Conservation (phyloP, 2,888 invertebrate genomes). For the Agrenia bidenticulata region DNA sequence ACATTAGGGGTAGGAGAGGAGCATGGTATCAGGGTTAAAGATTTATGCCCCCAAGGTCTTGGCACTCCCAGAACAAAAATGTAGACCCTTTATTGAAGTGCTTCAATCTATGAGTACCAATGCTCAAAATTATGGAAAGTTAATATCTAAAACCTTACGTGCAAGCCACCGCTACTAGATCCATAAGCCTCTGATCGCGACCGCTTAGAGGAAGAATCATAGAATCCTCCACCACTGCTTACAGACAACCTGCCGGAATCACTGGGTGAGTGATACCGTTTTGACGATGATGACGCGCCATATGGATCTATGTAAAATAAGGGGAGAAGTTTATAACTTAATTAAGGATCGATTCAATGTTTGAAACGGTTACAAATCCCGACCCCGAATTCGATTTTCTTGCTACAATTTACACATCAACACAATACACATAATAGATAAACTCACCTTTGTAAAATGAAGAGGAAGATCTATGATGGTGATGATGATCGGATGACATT, state of each 20-base stretch:
- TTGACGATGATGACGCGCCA: constrained; percentile 30
- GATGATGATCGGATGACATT: constrained; percentile 21
- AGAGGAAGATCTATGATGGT: constrained; percentile 24
- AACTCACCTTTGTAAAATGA: constrained; percentile 25
- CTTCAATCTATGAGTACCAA: too few relatives aligned
- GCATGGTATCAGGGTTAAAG: too few relatives aligned
- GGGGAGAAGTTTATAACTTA: too few relatives aligned
- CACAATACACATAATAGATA: too few relatives aligned
- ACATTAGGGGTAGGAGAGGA: too few relatives aligned
- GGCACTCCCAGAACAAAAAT: too few relatives aligned
- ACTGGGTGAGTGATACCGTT: constrained; percentile 40
- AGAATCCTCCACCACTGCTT: constrained; percentile 28
- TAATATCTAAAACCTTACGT: constrained; percentile 11
- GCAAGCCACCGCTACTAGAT: constrained; percentile 21
- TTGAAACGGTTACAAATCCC: too few relatives aligned
- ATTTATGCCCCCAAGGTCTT: too few relatives aligned
- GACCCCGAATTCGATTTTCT: too few relatives aligned
- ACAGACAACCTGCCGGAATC: constrained; percentile 21
- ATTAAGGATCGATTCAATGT: too few relatives aligned
- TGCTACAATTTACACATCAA: too few relatives aligned
- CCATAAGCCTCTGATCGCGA: constrained; percentile 35
- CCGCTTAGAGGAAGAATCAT: constrained; percentile 33
- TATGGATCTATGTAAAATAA: constrained; percentile 34
- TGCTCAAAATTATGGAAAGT: not conserved
- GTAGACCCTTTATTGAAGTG: too few relatives aligned